Evolutionary conservation across 1,140 invertebrate species (phyloP), one percentile per base, ranked within the genome.

Genomic region (Drosophila kanapiae): DNA sequence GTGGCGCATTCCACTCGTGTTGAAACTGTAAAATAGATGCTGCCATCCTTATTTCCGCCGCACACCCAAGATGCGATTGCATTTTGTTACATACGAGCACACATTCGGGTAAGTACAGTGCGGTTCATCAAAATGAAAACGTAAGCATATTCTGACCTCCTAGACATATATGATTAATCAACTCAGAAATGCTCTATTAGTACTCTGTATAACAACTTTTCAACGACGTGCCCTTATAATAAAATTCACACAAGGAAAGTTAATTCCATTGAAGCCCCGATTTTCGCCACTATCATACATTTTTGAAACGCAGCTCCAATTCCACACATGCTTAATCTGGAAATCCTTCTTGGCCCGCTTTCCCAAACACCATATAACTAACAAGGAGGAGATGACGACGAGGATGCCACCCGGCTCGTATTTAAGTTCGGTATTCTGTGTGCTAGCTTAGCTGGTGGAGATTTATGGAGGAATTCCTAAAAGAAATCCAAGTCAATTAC

Each of bases 401-500:
- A 63, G 45, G 58, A 59, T 58, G 60, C 67, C 69, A 29, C 38
- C 63, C 71, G 23, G 14, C 57, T 76, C 74, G 62, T 75, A 67
- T 58, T 75, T 54, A 43, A 37, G 57, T 70, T 78, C 59, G 49
- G 64, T 60, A 40, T 61, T 57, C 68, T 63, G 65, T 79, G 63
- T 40, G 51, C 63, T 86, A 56, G 85, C 85, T 90, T 90, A 90
- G 82, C 82, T 75, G 78, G 51, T 60, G 70, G 78, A 91, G 87
- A 91, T 91, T 91, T 91, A 91, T 91, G 88, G 82, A 85, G 81
- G 86, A 91, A 91, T 91, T 91, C 81, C 80, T 84, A 82, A 91
- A 88, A 91, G 83, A 91, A 91, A 91, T 91, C 87, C 87, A 91
- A 91, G 87, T 91, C 87, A 91, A 91, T 91, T 91, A 91, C 84